Evolutionary conservation across 2,888 invertebrate genomes (phyloP), one percentile per base, ranked within the genome.

Genomic region (Torymus aiolomorphi): DNA sequence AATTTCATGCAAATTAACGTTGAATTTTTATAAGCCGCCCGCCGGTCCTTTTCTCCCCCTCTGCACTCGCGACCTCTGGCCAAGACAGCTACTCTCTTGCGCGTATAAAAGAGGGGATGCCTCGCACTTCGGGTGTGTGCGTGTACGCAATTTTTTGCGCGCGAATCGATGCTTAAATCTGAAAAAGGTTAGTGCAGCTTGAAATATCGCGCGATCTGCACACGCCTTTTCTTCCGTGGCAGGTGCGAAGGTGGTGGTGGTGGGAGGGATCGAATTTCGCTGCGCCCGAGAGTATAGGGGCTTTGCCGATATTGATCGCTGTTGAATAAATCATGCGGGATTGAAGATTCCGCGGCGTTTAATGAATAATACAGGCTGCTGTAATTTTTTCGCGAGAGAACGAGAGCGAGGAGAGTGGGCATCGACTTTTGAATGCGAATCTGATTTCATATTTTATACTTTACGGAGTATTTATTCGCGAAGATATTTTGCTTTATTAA

Each of bases 131-230:
- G 24, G 24, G 31, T 42, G 0, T 42, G 1, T 42, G 42, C 42
- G 42, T 42, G 42, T 42, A 42, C 42, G 42, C 42, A 42, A 42
- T 42, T 42, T 42, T 42, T 42, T 42, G 1, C 42, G 1, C 8
- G 8, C 8, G 57, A 65, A 77, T 69, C 73, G 69, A 72, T 77
- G 63, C 54, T 80, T 76, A 65, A 80, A 80, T 74, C 62, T 71
- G 75, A 78, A 75, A 74, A 81, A 78, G 2, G 62, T 76, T 69
- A 76, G 80, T 69, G 52, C 71, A 71, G 31, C 56, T 62, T 74
- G 56, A 78, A 63, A 62, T 69, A 69, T 73, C 67, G 52, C 56
- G 13, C 1, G 42, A 42, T 42, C 42, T 42, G 42, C 42, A 42
- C 42, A 10, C 42, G 8, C 42, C 42, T 42, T 42, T 42, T 42